These are phyloP conservation scores for Misgurnus mizolepis DNA, from an alignment of 2,113 vertebrate genomes.

Conservation along the genomic window DNA sequence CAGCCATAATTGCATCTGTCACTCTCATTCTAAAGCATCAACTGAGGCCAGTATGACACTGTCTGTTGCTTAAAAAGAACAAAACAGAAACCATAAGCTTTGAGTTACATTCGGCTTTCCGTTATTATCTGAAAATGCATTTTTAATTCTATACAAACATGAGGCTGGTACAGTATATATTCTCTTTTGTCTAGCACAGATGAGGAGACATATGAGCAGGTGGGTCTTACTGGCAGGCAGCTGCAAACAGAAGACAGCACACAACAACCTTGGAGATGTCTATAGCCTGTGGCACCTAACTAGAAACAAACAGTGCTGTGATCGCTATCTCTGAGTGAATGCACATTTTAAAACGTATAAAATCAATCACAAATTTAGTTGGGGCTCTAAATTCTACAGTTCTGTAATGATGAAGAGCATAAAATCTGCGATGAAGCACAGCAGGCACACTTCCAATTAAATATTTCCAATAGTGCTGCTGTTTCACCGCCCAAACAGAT, in stretches of 20 bases:
- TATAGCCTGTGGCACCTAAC: not conserved
- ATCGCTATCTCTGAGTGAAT: not conserved
- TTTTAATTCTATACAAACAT: not conserved
- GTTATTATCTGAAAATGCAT: not conserved
- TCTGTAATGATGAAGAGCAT: constrained; percentile 23
- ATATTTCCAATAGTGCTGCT: constrained; percentile 24
- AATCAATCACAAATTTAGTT: constrained; percentile 20
- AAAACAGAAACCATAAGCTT: constrained; percentile 29
- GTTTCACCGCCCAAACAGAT: constrained; percentile 46
- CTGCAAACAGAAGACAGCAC: constrained; percentile 16
- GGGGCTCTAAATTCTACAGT: constrained; percentile 2
- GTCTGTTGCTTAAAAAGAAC: constrained; percentile 18
- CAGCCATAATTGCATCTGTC: constrained; percentile 57
- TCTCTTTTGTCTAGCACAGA: not conserved
- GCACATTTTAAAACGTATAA: not conserved
- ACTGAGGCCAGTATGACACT: constrained; percentile 14
- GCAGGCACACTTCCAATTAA: constrained; percentile 43
- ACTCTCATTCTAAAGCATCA: constrained; percentile 46
- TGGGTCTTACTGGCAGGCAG: constrained; percentile 6
- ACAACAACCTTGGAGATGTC: not conserved
- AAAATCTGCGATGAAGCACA: constrained; percentile 20
- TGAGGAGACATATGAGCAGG: constrained; percentile 8
- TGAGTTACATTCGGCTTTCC: not conserved
- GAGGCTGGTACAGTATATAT: not conserved
- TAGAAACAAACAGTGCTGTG: not conserved